Percentiles rank a stretch among this genome's conserved stretches.
Evolutionary conservation across 2,888 invertebrate species (phyloP).

Genomic region (Heterodera filipjevi): DNA sequence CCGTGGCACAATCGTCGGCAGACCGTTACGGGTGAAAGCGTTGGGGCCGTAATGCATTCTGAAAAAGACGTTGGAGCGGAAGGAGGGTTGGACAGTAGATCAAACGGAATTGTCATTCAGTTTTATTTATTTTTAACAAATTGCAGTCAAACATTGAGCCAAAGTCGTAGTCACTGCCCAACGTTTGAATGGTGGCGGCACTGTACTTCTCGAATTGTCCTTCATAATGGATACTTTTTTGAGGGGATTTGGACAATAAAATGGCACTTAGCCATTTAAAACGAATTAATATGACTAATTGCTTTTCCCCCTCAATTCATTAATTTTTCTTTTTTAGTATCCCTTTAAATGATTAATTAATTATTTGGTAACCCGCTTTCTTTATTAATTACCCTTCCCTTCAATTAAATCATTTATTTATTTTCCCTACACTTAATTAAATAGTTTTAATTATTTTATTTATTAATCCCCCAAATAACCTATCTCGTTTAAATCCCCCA

Average conservation of each 20-base stretch:
- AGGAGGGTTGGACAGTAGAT: neutral
- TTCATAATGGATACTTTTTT: constrained; percentile 30
- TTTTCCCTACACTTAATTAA: too few species aligned
- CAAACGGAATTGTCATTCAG: neutral
- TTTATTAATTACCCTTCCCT: too few species aligned
- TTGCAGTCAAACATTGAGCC: constrained; percentile 53
- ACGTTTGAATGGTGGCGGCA: constrained; percentile 57
- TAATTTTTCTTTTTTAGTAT: too few species aligned
- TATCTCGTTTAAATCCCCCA: too few species aligned
- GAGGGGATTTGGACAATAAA: neutral
- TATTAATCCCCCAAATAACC: too few species aligned
- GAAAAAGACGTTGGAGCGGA: neutral
- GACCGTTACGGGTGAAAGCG: constrained; percentile 62
- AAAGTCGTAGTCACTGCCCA: constrained; percentile 63
- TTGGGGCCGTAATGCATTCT: constrained; percentile 57
- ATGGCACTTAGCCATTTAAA: too few species aligned
- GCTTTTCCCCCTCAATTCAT: too few species aligned
- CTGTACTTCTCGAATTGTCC: constrained; percentile 65
- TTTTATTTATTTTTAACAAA: neutral
- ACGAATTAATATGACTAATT: too few species aligned
- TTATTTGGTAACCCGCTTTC: too few species aligned
- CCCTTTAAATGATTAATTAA: too few species aligned
- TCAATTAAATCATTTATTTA: too few species aligned
- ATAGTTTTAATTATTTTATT: too few species aligned
- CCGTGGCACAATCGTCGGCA: constrained; percentile 62